Evolutionary conservation across 1,140 invertebrate genomes (phyloP).

Genomic region (Melitaea cinxia): DNA sequence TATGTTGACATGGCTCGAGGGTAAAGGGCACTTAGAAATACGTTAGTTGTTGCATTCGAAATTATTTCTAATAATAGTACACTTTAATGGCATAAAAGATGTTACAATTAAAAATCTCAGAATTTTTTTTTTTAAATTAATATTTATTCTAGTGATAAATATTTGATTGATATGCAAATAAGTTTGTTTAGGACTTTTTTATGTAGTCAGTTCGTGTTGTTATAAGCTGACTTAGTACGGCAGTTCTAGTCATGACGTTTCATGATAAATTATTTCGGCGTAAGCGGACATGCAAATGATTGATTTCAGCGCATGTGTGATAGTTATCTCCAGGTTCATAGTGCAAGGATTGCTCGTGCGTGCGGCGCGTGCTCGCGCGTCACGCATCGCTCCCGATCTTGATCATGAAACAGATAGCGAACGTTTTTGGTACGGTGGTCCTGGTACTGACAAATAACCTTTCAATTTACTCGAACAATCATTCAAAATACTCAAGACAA

Average conservation of each 20-base stretch:
- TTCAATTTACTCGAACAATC: conserved; percentile 11
- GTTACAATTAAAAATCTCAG: too few relatives aligned
- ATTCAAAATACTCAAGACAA: conserved; percentile 1
- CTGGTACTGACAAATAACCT: conserved; percentile 36
- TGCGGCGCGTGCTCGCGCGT: conserved; percentile 42
- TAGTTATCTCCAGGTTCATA: conserved; percentile 48
- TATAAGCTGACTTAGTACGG: not conserved
- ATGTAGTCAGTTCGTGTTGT: not conserved
- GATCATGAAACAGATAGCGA: conserved; percentile 31
- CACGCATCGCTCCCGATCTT: conserved; percentile 36
- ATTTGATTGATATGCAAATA: too few relatives aligned
- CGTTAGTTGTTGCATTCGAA: conserved; percentile 11
- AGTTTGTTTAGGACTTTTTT: not conserved
- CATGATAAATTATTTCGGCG: conserved; percentile 13
- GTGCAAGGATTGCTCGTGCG: conserved; percentile 44
- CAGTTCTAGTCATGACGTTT: conserved; percentile 16
- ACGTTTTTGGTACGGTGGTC: conserved; percentile 16
- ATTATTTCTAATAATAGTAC: too few relatives aligned
- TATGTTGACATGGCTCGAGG: conserved; percentile 18
- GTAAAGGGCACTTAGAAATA: conserved; percentile 23
- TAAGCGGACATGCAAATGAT: conserved; percentile 35
- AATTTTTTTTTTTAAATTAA: too few relatives aligned
- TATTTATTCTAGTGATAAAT: too few relatives aligned
- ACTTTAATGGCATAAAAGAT: too few relatives aligned
- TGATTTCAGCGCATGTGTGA: conserved; percentile 41